Evolutionary conservation across 2,888 invertebrate species (phyloP), one percentile per base, ranked within the genome.

Genomic region (Tetheella fluctuosa): DNA sequence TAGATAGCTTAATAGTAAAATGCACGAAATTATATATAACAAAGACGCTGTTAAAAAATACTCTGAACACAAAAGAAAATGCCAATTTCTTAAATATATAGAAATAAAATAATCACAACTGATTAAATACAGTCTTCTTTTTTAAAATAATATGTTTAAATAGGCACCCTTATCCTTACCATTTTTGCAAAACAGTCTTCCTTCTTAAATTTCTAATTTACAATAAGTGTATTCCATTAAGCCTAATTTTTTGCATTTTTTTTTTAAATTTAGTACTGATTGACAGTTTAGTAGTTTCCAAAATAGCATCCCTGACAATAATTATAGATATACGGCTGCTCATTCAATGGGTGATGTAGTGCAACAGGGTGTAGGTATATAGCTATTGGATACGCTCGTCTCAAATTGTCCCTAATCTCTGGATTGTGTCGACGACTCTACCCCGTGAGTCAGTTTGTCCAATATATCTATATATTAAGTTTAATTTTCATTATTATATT

Each of bases 181-280:
- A 52, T 12, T 60, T 25, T 60, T 57, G 39, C 54, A 28, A 34
- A 54, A 30, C 34, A 34, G 34, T 54, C 34, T 54, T 48, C 48
- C 48, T 25, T 54, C 8, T 20, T 23, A 57, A 55, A 57, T 55
- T 61, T 48, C n/a, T 57, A 57, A 57, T 59, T 60, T 59, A 53
- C 39, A 58, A 37, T 61, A 52, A 55, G 30, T 48, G 59, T 37
- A 59, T 52, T 56, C 10, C 48, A 48, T 20, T 48, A 42, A n/a
- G 42, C 42, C 42, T 42, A 42, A 42, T 42, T n/a, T 42, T 5
- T 42, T 42, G 42, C 42, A 42, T 17, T n/a, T 17, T 1, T 42
- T 42, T n/a, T n/a, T n/a, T n/a, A n/a, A n/a, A n/a, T n/a, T 37
- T 37, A 15, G 15, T 15, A 15, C 15, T 37, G 39, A 39, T 7